These are phyloP conservation scores for Amblyteles armatorius DNA, from an alignment of 2,888 invertebrate species.

Conservation along the genomic window DNA sequence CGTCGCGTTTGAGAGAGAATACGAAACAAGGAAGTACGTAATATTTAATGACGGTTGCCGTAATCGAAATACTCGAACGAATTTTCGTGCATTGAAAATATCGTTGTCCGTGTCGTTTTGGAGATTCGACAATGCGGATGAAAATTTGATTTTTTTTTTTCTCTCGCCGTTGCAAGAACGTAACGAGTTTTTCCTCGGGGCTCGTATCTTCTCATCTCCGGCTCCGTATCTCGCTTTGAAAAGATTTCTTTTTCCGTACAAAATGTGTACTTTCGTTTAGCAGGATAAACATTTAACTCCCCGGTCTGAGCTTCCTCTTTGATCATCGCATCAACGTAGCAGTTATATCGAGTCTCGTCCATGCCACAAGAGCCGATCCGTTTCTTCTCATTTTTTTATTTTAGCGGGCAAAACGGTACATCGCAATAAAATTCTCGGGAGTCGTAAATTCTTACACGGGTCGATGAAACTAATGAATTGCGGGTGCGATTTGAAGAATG, in stretches of 20 bases:
- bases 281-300: not conserved
- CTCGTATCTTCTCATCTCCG: not conserved
- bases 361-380: not conserved
- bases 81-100: not conserved
- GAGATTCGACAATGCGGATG: not conserved
- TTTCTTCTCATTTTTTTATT: not conserved
- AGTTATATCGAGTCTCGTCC: not conserved
- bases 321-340: not conserved
- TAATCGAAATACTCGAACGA: not conserved
- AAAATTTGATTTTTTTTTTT: not conserved
- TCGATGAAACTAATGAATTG: too few relatives aligned
- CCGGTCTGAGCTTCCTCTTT: not conserved
- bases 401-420: too few relatives aligned
- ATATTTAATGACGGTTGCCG: not conserved
- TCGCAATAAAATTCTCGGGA: too few relatives aligned
- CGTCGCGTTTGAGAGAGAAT: conserved; percentile 33
- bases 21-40: conserved; percentile 16
- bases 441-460: too few relatives aligned
- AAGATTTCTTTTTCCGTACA: not conserved
- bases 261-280: not conserved
- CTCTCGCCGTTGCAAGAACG: not conserved
- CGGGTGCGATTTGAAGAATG: too few relatives aligned
- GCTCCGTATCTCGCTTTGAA: not conserved
- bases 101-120: not conserved
- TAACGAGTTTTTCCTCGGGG: not conserved